Conservation (phyloP, 2,888 invertebrate species). For the Cacoxenus indagator region DNA sequence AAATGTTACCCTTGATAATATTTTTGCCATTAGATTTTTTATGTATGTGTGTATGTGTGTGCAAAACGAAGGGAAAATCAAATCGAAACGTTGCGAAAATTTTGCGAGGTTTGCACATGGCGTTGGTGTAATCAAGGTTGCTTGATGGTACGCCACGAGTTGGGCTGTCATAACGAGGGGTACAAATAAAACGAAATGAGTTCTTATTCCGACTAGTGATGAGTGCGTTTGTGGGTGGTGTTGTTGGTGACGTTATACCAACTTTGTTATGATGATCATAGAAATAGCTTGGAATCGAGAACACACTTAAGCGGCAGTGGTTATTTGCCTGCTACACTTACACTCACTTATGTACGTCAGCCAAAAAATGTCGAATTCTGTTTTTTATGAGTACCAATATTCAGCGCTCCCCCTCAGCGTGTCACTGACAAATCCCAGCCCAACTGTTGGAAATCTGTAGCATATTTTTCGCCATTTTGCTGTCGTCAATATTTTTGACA, state of each 20-base stretch:
- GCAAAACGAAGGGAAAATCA: conserved; percentile 17
- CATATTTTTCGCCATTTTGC: conserved; percentile 12
- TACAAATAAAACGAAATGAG: conserved; percentile 10
- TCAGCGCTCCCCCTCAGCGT: background rate
- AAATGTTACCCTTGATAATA: conserved; percentile 46
- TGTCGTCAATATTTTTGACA: background rate
- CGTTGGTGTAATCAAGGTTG: conserved; percentile 29
- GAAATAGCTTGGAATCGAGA: background rate
- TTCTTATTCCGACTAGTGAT: background rate
- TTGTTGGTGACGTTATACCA: background rate
- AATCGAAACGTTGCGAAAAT: conserved; percentile 43
- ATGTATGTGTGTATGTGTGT: conserved; percentile 29
- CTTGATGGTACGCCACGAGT: background rate
- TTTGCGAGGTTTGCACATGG: conserved; percentile 58
- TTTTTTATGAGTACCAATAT: background rate
- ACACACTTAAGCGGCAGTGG: background rate
- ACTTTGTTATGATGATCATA: background rate
- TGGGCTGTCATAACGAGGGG: background rate
- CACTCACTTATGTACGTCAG: background rate
- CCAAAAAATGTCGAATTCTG: background rate
- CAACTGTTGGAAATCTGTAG: background rate
- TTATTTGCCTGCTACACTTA: background rate
- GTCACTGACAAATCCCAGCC: background rate
- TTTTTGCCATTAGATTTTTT: conserved; percentile 42
- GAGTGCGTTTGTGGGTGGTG: background rate